Percentiles rank a stretch among this genome's conserved stretches.
phyloP scores from a whole-genome alignment of 2,113 vertebrate species.

The Heterochromis multidens region DNA sequence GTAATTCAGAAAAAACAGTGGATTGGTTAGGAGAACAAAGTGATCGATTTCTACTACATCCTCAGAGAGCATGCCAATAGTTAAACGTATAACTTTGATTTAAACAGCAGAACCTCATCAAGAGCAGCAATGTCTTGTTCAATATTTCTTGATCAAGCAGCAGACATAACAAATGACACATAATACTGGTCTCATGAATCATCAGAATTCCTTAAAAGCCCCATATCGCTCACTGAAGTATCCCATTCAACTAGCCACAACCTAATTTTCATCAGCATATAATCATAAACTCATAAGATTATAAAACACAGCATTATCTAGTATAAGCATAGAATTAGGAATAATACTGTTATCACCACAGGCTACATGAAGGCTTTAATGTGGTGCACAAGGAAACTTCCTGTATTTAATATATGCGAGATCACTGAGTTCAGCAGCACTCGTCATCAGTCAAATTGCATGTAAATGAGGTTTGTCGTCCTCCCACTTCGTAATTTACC shows the following conservation, averaged over 20 bases:
- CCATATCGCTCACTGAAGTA: no score
- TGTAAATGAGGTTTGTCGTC: slow-evolving; percentile 56
- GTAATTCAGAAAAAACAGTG: background rate
- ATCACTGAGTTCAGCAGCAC: slow-evolving; percentile 52
- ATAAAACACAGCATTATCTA: background rate
- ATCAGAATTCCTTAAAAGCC: no score
- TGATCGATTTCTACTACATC: no score
- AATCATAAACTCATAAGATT: background rate
- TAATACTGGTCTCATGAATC: background rate
- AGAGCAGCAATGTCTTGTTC: background rate
- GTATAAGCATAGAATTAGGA: background rate
- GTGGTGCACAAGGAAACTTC: background rate
- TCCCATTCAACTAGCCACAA: background rate
- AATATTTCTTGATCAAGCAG: background rate
- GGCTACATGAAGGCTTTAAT: background rate
- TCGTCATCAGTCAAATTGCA: slow-evolving; percentile 56
- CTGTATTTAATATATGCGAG: slow-evolving; percentile 14
- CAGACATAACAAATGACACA: background rate
- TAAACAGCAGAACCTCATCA: background rate
- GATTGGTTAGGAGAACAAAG: background rate
- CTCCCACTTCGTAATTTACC: slow-evolving; percentile 59
- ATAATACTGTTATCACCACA: background rate
- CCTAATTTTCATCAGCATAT: background rate
- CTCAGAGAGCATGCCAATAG: no score
- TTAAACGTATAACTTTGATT: no score